Conservation (phyloP, 1,140 invertebrate species). For the Archegozetes longisetosus region DNA sequence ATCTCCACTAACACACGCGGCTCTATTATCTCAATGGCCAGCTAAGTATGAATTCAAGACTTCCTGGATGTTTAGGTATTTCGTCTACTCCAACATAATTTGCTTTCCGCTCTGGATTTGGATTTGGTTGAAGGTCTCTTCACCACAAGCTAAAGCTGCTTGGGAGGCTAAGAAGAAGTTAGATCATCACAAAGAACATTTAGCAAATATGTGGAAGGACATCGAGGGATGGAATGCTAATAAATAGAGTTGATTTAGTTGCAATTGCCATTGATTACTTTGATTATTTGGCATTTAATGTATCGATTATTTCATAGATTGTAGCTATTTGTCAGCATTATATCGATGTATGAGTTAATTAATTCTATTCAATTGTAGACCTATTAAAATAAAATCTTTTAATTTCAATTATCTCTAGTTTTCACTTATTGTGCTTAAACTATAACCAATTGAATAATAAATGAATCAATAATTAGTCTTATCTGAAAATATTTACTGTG, state of each 20-base stretch:
- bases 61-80: slow-evolving; percentile 3
- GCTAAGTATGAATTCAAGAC: neutral
- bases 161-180: neutral
- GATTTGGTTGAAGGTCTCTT: neutral
- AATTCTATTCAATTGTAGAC: neutral
- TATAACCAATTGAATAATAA: too few relatives aligned
- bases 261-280: neutral
- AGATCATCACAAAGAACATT: slow-evolving; percentile 8
- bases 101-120: slow-evolving; percentile 2
- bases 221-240: slow-evolving; percentile 8
- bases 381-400: neutral
- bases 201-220: slow-evolving; percentile 1
- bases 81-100: neutral
- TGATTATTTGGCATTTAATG: neutral
- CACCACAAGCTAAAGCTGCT: slow-evolving; percentile 2
- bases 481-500: too few relatives aligned
- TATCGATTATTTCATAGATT: neutral
- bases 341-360: neutral
- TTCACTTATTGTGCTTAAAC: too few relatives aligned
- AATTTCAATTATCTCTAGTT: too few relatives aligned
- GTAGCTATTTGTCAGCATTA: neutral
- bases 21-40: slow-evolving; percentile 1
- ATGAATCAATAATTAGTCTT: too few relatives aligned
- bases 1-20: neutral
- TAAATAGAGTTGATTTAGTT: neutral